Conservation (phyloP, 1,140 invertebrate species). For the Drosophila funebris region DNA sequence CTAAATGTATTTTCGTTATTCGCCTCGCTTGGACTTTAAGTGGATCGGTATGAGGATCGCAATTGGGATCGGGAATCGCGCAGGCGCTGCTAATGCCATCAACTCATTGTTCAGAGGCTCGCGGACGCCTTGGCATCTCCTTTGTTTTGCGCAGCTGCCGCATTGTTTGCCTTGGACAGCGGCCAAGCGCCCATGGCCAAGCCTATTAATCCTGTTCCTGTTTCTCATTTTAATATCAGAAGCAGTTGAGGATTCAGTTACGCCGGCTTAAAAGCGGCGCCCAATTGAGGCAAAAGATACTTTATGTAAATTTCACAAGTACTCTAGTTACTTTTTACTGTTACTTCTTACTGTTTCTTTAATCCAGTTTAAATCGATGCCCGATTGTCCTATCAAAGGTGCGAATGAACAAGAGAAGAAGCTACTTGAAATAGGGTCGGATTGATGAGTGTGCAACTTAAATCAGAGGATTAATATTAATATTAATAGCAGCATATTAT, state of each 20-base stretch:
- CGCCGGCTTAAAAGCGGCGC: constrained; percentile 52
- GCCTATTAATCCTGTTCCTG: constrained; percentile 70
- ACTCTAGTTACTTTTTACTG: constrained; percentile 59
- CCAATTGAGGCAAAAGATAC: constrained; percentile 50
- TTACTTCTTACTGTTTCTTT: too few species aligned
- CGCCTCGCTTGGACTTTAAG: constrained; percentile 75
- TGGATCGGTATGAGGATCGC: constrained; percentile 55
- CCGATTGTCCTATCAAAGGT: constrained; percentile 19
- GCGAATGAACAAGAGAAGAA: neutral
- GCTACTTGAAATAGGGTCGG: neutral
- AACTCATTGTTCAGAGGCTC: constrained; percentile 51
- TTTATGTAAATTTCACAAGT: constrained; percentile 68
- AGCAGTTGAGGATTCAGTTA: constrained; percentile 61
- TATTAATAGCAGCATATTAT: too few species aligned
- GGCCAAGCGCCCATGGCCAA: constrained; percentile 53
- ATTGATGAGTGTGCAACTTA: neutral
- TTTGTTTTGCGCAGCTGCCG: constrained; percentile 69
- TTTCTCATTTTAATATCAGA: constrained; percentile 7
- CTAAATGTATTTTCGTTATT: constrained; percentile 42
- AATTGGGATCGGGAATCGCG: constrained; percentile 34
- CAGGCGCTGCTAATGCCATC: constrained; percentile 34
- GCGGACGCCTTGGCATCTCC: constrained; percentile 57
- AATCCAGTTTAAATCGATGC: constrained; percentile 75
- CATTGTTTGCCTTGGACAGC: constrained; percentile 73
- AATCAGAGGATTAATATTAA: too few species aligned